Evolutionary conservation across 92 coral and sea anemone species (phyloP).

Genomic region (Zoanthus sociatus): DNA sequence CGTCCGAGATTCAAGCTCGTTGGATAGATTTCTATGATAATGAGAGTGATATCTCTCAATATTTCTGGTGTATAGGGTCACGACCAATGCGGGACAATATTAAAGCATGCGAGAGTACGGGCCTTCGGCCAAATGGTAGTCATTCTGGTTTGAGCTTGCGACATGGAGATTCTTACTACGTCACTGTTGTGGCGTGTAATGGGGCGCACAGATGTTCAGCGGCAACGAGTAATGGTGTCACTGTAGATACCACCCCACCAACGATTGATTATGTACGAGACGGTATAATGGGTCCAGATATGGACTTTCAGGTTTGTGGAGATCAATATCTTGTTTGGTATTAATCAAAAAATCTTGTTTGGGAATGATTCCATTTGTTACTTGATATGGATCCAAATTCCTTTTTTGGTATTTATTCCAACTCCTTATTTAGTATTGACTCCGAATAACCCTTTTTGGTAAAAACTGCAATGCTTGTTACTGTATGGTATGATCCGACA

Average conservation of each 20-base stretch:
- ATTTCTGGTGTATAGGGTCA: conserved; percentile 84
- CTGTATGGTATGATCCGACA: too few species aligned
- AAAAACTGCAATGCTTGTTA: too few species aligned
- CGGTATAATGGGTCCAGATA: conserved; percentile 92
- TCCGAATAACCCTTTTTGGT: too few species aligned
- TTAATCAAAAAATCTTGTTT: not conserved
- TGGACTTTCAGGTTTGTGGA: conserved; percentile 78
- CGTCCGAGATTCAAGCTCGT: conserved; percentile 83
- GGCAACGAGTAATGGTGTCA: conserved; percentile 76
- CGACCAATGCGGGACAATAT: conserved; percentile 80
- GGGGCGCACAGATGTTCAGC: conserved; percentile 89
- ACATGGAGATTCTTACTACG: conserved; percentile 78
- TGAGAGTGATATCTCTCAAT: conserved; percentile 89
- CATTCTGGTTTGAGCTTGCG: conserved; percentile 65
- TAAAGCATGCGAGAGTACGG: conserved; percentile 81
- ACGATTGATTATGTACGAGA: conserved; percentile 79
- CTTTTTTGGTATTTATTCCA: too few species aligned
- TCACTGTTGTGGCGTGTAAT: conserved; percentile 85
- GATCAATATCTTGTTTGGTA: not conserved
- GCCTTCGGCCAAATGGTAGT: conserved; percentile 79
- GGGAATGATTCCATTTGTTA: too few species aligned
- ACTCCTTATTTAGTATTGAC: too few species aligned
- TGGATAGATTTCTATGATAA: conserved; percentile 96
- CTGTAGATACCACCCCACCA: conserved; percentile 85
- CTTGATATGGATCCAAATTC: too few species aligned